Percentiles rank a stretch among this genome's conserved stretches.
Conservation (phyloP, 2,888 invertebrate genomes). For the Aricia artaxerxes region DNA sequence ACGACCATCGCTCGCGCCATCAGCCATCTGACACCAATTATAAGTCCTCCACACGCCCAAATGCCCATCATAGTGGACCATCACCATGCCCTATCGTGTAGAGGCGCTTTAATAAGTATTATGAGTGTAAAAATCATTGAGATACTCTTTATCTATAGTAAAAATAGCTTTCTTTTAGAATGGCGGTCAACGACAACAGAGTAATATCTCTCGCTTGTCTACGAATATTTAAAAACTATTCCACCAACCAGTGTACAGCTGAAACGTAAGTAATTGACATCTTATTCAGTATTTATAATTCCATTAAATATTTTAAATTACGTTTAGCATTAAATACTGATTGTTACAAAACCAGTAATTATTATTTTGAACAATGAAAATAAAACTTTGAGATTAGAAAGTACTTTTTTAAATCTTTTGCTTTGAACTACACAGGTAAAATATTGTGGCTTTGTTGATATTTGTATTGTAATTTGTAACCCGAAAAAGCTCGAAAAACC, state of each 20-base stretch:
- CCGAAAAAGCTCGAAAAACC: not conserved
- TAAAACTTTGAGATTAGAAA: no score
- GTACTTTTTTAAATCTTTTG: not conserved
- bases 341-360: no score
- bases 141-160: no score
- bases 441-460: not conserved
- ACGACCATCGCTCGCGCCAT: no score
- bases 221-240: not conserved
- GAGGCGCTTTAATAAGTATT: no score
- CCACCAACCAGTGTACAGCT: not conserved
- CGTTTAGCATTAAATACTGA: not conserved
- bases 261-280: not conserved
- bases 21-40: not conserved
- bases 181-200: not conserved
- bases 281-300: not conserved
- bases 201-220: not conserved
- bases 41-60: not conserved
- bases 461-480: not conserved
- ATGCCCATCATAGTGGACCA: no score
- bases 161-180: not conserved
- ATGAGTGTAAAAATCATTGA: not conserved
- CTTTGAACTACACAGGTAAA: not conserved
- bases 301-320: not conserved
- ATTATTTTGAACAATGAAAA: no score
- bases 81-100: no score